Conservation (phyloP, 2,113 vertebrate species). For the Sapayoa aenigma region DNA sequence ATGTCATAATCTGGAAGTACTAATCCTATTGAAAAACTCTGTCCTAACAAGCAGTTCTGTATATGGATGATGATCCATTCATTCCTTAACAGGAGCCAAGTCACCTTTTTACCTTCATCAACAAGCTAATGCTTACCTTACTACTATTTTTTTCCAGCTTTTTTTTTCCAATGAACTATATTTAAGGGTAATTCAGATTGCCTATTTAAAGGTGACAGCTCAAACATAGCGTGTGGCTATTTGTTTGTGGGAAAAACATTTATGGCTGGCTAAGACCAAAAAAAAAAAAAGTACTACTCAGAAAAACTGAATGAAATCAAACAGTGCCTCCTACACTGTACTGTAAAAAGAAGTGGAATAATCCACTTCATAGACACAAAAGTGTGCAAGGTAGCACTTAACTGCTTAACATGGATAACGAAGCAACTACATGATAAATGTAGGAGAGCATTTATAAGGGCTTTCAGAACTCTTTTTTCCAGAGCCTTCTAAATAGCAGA, state of each 20-base stretch:
- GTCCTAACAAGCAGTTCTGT: background rate
- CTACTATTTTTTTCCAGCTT: background rate
- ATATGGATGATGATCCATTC: background rate
- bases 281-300: background rate
- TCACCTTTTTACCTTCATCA: background rate
- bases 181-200: background rate
- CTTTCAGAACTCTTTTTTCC: background rate
- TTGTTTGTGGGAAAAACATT: background rate
- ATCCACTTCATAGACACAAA: background rate
- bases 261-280: background rate
- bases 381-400: background rate
- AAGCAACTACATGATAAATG: background rate
- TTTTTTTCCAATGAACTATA: background rate
- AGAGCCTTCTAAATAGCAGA: background rate
- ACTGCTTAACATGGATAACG: background rate
- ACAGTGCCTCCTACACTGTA: background rate
- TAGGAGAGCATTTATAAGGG: fast-evolving
- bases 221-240: background rate
- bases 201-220: background rate
- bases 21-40: background rate
- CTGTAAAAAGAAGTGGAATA: background rate
- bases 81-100: background rate
- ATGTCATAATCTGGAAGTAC: too few relatives aligned
- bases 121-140: background rate
- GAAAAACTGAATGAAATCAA: background rate